Evolutionary conservation across 2,888 invertebrate species (phyloP), one percentile per base, ranked within the genome.

Genomic region (Eubasilissa splendida): DNA sequence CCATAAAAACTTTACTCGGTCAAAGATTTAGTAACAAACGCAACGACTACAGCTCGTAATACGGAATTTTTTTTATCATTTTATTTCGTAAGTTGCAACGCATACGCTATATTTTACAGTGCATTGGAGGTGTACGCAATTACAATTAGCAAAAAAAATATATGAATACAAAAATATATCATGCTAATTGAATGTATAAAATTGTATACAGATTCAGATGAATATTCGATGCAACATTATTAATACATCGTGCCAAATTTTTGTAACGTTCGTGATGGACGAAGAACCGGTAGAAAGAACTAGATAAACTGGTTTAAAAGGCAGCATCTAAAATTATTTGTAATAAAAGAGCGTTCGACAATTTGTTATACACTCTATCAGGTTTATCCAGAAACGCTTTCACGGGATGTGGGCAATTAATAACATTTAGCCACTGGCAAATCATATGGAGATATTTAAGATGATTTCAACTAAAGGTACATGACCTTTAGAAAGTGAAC

Each of bases 321-420:
- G 65, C 5, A 31, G 8, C 71, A 10, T 58, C 7, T 56, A 58
- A 31, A 56, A 73, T n/a, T 10, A 12, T 54, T 71, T 71, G 54
- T 71, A 11, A 56, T 71, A 14, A 73, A 56, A 58, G 22, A 70
- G 56, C 22, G 42, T 10, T 42, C n/a, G 58, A 73, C 31, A n/a
- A 71, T 31, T 54, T 22, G 14, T 14, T 4, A 58, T 31, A 3
- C 14, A 31, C 54, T 70, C 53, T 53, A 31, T 9, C 71, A 33
- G 56, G 71, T 56, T 68, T 73, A 59, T 75, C 31, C 59, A 50
- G 60, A 73, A 33, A 42, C 53, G 54, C 76, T 76, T 76, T 76
- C 76, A 76, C 76, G 66, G 76, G 76, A 76, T 65, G 76, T 65
- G 22, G 65, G 65, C 54, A 66, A 76, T 76, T 76, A 76, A 76